Conservation (phyloP, 2,113 vertebrate species). For the Coptodon bakossiorum region DNA sequence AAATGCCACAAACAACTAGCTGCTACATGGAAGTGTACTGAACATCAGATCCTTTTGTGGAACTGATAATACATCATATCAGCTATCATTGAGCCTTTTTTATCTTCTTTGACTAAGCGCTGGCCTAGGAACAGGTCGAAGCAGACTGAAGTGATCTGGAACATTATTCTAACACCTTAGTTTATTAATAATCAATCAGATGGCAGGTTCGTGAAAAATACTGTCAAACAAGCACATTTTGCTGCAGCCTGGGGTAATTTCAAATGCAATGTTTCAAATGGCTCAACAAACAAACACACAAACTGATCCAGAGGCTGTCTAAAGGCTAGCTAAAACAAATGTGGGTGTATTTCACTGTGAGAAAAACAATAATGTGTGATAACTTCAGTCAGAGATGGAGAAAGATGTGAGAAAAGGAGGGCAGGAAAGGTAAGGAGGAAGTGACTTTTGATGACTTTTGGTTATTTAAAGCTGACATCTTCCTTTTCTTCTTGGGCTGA, state of each 20-base stretch:
- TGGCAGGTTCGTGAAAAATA: rapidly evolving
- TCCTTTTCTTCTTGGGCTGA: neutral
- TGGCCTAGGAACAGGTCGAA: neutral
- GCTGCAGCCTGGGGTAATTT: neutral
- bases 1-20: neutral
- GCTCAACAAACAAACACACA: neutral
- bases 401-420: neutral
- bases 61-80: neutral
- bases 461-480: neutral
- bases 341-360: neutral
- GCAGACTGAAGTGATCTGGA: neutral
- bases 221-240: neutral
- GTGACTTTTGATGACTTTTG: neutral
- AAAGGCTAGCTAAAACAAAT: rapidly evolving
- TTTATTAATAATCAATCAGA: neutral
- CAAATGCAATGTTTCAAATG: neutral
- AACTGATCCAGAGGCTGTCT: neutral
- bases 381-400: neutral
- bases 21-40: neutral
- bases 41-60: neutral
- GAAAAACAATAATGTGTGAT: neutral
- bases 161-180: neutral
- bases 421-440: neutral
- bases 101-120: neutral
- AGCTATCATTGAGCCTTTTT: neutral